A percentile compares a stretch with the other conserved stretches of the same genome.
Evolutionary conservation across 2,113 vertebrate species (phyloP).

Genomic region (Motacilla alba): DNA sequence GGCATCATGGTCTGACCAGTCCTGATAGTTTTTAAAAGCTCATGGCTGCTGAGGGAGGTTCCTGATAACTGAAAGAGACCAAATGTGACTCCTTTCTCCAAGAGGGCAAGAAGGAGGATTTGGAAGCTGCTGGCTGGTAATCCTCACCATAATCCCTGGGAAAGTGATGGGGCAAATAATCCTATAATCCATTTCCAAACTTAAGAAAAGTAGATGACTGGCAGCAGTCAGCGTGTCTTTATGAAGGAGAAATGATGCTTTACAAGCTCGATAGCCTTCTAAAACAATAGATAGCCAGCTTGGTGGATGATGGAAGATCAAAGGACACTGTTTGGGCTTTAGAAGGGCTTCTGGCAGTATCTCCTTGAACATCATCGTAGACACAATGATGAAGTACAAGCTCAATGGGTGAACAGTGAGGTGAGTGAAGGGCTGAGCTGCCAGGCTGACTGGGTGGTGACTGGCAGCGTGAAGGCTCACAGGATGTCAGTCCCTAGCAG

Average conservation of each 20-base stretch:
- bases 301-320: background rate
- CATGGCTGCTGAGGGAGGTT: background rate
- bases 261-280: fast-evolving
- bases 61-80: background rate
- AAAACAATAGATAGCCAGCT: background rate
- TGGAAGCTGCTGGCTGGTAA: background rate
- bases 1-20: background rate
- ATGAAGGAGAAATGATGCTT: background rate
- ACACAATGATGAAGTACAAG: background rate
- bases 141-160: background rate
- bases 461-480: background rate
- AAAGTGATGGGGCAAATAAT: background rate
- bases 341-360: background rate
- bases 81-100: background rate
- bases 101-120: background rate
- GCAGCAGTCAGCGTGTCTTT: background rate
- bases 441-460: background rate
- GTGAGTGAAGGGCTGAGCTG: background rate
- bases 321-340: background rate
- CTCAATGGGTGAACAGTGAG: background rate
- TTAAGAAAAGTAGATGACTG: background rate
- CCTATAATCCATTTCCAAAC: background rate
- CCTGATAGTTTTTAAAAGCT: background rate
- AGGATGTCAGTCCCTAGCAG: background rate
- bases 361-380: background rate